Conservation (phyloP, 2,797 vertebrate genomes). For the Sebastes reedi region DNA sequence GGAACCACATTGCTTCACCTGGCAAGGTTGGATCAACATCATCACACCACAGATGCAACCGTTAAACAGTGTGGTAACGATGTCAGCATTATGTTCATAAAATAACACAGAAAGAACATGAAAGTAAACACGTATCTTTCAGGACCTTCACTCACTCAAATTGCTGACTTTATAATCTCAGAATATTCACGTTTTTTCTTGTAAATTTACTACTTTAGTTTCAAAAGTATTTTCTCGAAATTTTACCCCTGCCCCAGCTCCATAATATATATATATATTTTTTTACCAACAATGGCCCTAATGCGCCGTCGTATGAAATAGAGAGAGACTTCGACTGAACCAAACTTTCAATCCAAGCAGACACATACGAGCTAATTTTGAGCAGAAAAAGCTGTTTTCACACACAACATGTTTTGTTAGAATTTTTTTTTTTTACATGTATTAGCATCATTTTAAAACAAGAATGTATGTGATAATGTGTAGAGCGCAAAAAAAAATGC, state of each 20-base stretch:
- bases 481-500: background rate
- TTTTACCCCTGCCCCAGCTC: background rate
- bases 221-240: background rate
- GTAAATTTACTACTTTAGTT: background rate
- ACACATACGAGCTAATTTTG: background rate
- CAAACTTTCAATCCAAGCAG: background rate
- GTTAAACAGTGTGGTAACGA: too few relatives aligned
- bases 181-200: background rate
- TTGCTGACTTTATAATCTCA: too few relatives aligned
- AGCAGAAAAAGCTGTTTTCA: background rate
- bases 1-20: background rate
- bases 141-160: background rate
- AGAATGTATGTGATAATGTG: background rate
- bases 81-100: too few relatives aligned
- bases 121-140: background rate
- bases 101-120: too few relatives aligned
- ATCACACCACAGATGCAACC: too few relatives aligned
- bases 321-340: background rate
- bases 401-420: background rate
- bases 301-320: background rate
- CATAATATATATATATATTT: background rate
- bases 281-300: background rate
- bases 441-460: background rate
- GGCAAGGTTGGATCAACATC: background rate
- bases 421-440: background rate